Conservation (phyloP, 2,113 vertebrate species). For the Ceyx cyanopectus region DNA sequence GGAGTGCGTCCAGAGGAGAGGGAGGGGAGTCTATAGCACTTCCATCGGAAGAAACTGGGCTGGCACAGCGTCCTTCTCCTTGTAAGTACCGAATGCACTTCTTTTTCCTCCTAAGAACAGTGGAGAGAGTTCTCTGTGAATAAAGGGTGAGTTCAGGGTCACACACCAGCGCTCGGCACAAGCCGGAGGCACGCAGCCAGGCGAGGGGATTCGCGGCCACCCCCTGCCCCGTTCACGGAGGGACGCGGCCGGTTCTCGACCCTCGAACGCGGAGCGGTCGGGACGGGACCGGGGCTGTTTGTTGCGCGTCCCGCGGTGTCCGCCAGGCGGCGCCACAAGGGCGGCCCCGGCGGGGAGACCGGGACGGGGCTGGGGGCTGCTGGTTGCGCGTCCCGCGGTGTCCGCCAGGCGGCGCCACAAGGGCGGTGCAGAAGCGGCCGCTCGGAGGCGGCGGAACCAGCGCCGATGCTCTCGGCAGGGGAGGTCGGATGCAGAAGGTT, state of each 20-base stretch:
- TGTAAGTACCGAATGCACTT: constrained; percentile 99
- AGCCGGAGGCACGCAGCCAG: background rate
- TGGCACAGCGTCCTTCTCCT: constrained; percentile 91
- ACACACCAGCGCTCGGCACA: constrained; percentile 36
- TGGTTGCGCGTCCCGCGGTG: background rate
- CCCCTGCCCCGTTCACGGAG: background rate
- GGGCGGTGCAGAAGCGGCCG: too few relatives aligned
- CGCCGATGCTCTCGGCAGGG: background rate
- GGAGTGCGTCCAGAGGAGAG: constrained; percentile 79
- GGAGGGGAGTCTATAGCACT: constrained; percentile 94
- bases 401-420: background rate
- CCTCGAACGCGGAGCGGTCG: too few relatives aligned
- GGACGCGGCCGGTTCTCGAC: background rate
- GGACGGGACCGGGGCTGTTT: too few relatives aligned
- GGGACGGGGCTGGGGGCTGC: background rate
- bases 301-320: background rate
- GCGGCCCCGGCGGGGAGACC: too few relatives aligned
- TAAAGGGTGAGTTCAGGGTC: constrained; percentile 85
- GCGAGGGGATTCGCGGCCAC: background rate
- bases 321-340: background rate
- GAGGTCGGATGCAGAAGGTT: too few relatives aligned
- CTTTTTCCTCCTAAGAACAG: constrained; percentile 99
- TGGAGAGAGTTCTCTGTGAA: constrained; percentile 96
- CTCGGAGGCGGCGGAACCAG: background rate
- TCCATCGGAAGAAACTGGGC: constrained; percentile 98